Evolutionary conservation across 2,888 invertebrate species (phyloP).

Genomic region (Junonia oenone): DNA sequence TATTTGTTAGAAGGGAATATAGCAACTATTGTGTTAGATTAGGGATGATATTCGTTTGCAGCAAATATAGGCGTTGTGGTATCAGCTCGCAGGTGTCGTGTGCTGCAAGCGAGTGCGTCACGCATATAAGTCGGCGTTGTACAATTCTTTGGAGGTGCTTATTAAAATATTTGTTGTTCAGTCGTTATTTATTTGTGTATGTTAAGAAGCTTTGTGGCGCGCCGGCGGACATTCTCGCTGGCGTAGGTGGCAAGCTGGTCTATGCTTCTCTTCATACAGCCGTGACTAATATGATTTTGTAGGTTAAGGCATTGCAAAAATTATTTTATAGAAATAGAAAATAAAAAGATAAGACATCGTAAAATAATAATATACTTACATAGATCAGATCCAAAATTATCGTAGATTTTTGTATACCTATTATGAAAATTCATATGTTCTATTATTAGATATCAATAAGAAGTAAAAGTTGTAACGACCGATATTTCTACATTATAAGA

Average conservation of each 20-base stretch:
- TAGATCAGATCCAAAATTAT: no score
- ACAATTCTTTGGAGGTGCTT: constrained; percentile 73
- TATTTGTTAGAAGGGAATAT: constrained; percentile 30
- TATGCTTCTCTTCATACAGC: constrained; percentile 51
- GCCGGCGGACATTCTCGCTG: constrained; percentile 54
- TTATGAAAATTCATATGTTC: no score
- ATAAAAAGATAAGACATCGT: no score
- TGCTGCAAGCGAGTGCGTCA: constrained; percentile 44
- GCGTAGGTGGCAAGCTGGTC: constrained; percentile 48
- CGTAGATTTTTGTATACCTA: no score
- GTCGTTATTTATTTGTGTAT: constrained; percentile 75
- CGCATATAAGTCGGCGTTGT: constrained; percentile 63
- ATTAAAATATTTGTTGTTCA: constrained; percentile 79
- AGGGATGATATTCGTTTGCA: constrained; percentile 29
- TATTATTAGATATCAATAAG: no score
- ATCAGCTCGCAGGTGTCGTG: constrained; percentile 32
- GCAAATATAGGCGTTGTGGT: constrained; percentile 19
- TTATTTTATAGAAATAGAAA: constrained; percentile 16
- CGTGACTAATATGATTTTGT: constrained; percentile 64
- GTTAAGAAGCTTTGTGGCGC: constrained; percentile 59
- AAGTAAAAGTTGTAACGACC: no score
- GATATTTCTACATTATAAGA: no score
- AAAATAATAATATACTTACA: no score
- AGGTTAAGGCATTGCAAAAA: constrained; percentile 64
- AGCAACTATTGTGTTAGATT: constrained; percentile 27